Evolutionary conservation across 2,797 vertebrate genomes (phyloP), one percentile per base, ranked within the genome.

Genomic region (Gymnothorax javanicus): DNA sequence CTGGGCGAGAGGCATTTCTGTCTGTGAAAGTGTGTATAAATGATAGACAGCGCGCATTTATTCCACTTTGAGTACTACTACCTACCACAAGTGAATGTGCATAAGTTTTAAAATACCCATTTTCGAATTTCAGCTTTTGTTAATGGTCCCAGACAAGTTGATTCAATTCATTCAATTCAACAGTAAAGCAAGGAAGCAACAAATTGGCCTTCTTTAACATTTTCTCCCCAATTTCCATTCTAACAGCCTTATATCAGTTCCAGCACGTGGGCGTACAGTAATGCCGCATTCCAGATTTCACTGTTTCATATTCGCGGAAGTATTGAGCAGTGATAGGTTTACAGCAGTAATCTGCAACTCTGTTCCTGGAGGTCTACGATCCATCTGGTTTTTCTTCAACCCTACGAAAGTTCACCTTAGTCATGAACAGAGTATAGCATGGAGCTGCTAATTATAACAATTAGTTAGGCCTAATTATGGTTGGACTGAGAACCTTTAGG

Each of bases 1-100:
- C n/a, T n/a, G n/a, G n/a, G n/a, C n/a, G 12, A 75, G 71, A 33
- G 23, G 25, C 12, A 87, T 88, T 89, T n/a, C 87, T 85, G 88
- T 27, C 27, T 27, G 3, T 27, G 15, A 33, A 73, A 33, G 12
- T 33, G 25, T 25, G 69, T 69, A 69, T 23, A 23, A 23, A 69
- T 71, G 69, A 27, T 13, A 60, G 69, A 27, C n/a, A 27, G n/a
- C 25, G 25, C 69, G 33, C 69, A 71, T 43, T 75, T 75, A 75
- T 75, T 43, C 27, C 11, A 27, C 71, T 75, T 13, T 33, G 5
- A 27, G 25, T 27, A 0, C 69, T 7, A 25, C 20, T 27, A 71
- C 69, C 69, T 25, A 27, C 69, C 69, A 27, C 69, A 71, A 71
- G 69, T 75, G 43, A 75, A 75, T 33, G 43, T 75, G 12, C 6